Evolutionary conservation across 2,888 invertebrate species (phyloP).

Genomic region (Drosophila parthenogenetica): DNA sequence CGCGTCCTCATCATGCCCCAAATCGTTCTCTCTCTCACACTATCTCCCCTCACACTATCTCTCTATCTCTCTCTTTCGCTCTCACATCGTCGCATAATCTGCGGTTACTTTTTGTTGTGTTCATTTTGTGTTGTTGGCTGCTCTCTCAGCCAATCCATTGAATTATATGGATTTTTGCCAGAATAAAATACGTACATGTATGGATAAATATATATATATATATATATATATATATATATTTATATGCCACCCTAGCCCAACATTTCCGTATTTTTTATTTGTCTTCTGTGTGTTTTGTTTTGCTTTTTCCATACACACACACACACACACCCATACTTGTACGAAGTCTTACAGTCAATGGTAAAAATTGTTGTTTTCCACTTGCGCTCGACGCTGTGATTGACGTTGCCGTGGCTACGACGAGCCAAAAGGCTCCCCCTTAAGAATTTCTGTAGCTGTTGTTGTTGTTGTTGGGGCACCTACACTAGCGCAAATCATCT

Average conservation of each 20-base stretch:
- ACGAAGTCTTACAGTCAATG: constrained; percentile 19
- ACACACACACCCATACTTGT: constrained; percentile 15
- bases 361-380: constrained; percentile 50
- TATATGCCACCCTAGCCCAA: constrained; percentile 50
- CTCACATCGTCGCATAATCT: constrained; percentile 57
- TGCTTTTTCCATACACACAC: constrained; percentile 45
- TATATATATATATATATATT: constrained; percentile 2
- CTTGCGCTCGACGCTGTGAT: constrained; percentile 62
- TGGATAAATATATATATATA: constrained; percentile 8
- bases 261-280: constrained; percentile 59
- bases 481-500: constrained; percentile 82
- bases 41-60: background rate
- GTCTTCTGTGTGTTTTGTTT: constrained; percentile 57
- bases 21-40: constrained; percentile 15
- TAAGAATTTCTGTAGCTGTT: constrained; percentile 42
- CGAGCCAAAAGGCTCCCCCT: constrained; percentile 41
- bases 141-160: constrained; percentile 69
- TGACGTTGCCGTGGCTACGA: constrained; percentile 72
- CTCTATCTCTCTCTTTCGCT: background rate
- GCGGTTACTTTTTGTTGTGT: constrained; percentile 69
- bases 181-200: constrained; percentile 63
- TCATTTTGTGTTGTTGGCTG: constrained; percentile 55
- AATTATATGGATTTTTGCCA: constrained; percentile 73
- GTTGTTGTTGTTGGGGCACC: constrained; percentile 49
- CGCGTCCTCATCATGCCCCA: constrained; percentile 36